Base-by-base conservation (phyloP, 1,140 invertebrate genomes). In the Drosophila bipectinata region DNA sequence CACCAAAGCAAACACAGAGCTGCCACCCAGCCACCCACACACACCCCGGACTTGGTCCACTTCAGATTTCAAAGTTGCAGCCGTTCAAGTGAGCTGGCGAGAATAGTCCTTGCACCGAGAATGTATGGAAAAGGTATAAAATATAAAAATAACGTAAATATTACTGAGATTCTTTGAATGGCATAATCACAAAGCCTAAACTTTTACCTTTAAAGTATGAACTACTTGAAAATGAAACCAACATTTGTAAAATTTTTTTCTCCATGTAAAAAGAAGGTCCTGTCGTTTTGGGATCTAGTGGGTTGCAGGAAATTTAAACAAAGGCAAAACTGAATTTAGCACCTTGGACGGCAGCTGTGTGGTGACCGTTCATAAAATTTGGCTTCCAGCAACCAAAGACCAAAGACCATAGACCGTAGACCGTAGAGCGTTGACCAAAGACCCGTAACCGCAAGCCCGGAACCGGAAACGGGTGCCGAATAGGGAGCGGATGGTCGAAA, bases 11-110 rank as follows among this genome's bases (percentile, higher is more conserved):
- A 77, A 82, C 73, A 81, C 28, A 37, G 24, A 10, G 28, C 5
- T 6, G 2, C 15, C 6, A 9, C 47, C 4, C 7, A 49, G n/a
- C 57, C 15, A 62, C 61, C 28, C 21, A 45, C 61, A 45, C 61
- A 66, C 49, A 39, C 37, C 15, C 49, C 32, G 62, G 66, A 48
- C 66, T 57, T 26, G 51, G 79, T 69, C 79, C 74, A 77, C 79
- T 81, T 61, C 44, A 81, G 69, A 81, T 69, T 69, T 41, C 44
- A 51, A 69, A 71, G 64, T 69, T 57, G 64, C 67, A 71, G 64
- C 44, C 44, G 60, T 66, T 81, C 72, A 72, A 76, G 77, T 76
- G 67, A 68, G 64, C 64, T 56, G 58, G 49, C 57, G 37, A 57
- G 67, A 53, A 60, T 52, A 72, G 72, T 77, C 47, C 44, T 72